These are phyloP conservation scores for Saguinus midas DNA, from an alignment of 2,113 vertebrate genomes.

Conservation along the genomic window DNA sequence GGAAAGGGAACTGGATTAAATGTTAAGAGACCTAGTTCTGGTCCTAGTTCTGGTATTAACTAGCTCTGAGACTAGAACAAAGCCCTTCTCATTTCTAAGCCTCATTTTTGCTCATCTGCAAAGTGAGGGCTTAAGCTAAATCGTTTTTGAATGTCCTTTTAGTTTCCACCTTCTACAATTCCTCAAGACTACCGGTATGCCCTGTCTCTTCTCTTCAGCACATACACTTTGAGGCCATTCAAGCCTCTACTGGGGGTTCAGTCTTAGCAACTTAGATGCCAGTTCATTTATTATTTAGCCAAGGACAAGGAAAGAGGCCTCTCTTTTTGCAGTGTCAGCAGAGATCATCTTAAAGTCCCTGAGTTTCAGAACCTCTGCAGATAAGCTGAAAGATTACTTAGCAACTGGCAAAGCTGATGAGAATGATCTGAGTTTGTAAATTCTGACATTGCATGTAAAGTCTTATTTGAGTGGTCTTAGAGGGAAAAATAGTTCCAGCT, in stretches of 20 bases:
- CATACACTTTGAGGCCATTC: not conserved
- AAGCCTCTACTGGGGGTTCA: not conserved
- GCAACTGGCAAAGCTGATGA: not conserved
- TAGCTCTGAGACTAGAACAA: not conserved
- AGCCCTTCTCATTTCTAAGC: not conserved
- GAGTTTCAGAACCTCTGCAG: not conserved
- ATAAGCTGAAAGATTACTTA: not conserved
- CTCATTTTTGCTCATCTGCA: not conserved
- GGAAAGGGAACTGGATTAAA: not conserved
- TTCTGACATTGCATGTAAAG: not conserved
- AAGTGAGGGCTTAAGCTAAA: not conserved
- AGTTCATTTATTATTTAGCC: conserved; percentile 67
- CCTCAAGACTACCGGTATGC: not conserved
- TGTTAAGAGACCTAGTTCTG: not conserved
- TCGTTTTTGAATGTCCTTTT: not conserved
- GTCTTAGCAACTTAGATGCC: not conserved
- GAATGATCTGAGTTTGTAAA: not conserved
- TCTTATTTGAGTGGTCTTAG: not conserved
- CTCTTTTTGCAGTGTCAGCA: not conserved
- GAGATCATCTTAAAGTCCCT: not conserved
- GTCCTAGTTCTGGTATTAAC: not conserved
- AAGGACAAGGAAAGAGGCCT: conserved; percentile 45
- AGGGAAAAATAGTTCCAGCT: not conserved
- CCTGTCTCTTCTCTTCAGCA: not conserved
- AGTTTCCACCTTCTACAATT: not conserved